Percentiles rank a stretch among this genome's conserved stretches.
These are phyloP conservation scores for Collichthys lucidus DNA, from an alignment of 2,113 vertebrate species.

Conservation along the genomic window DNA sequence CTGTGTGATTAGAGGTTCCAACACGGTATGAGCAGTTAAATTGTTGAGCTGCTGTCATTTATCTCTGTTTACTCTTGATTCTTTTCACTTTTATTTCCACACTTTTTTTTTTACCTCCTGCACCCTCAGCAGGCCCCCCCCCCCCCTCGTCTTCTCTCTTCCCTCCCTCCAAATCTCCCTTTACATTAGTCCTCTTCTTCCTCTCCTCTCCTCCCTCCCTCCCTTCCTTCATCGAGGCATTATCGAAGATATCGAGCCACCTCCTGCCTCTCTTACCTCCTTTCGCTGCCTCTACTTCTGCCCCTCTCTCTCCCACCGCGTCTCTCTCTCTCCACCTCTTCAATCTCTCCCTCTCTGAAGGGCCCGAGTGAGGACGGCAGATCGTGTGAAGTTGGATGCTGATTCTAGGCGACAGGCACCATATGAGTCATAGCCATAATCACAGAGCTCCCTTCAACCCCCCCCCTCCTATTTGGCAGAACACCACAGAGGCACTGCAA, in stretches of 20 bases:
- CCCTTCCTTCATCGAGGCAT: constrained; percentile 29
- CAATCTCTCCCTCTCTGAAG: constrained; percentile 33
- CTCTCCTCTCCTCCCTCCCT: constrained; percentile 2
- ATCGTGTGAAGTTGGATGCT: constrained; percentile 77
- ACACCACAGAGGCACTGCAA: constrained; percentile 45
- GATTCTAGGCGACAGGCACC: constrained; percentile 79
- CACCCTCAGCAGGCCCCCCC: background rate
- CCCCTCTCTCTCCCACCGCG: background rate
- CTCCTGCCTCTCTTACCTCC: constrained; percentile 20
- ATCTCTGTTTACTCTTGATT: constrained; percentile 27
- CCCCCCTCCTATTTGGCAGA: constrained; percentile 27
- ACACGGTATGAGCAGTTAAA: constrained; percentile 32
- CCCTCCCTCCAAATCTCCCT: constrained; percentile 10
- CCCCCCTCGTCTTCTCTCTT: constrained; percentile 3
- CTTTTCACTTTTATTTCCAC: background rate
- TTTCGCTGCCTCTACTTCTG: background rate
- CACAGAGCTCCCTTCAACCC: constrained; percentile 51
- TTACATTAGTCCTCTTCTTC: background rate
- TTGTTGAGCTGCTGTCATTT: constrained; percentile 44
- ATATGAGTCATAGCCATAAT: constrained; percentile 80
- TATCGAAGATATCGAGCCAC: constrained; percentile 31
- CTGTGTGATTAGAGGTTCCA: constrained; percentile 63
- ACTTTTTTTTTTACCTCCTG: background rate
- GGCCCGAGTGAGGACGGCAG: constrained; percentile 61
- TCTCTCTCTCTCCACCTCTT: constrained; percentile 21